These are phyloP conservation scores for Cebuella pygmaea DNA, from an alignment of 2,797 vertebrate genomes.

Conservation along the genomic window DNA sequence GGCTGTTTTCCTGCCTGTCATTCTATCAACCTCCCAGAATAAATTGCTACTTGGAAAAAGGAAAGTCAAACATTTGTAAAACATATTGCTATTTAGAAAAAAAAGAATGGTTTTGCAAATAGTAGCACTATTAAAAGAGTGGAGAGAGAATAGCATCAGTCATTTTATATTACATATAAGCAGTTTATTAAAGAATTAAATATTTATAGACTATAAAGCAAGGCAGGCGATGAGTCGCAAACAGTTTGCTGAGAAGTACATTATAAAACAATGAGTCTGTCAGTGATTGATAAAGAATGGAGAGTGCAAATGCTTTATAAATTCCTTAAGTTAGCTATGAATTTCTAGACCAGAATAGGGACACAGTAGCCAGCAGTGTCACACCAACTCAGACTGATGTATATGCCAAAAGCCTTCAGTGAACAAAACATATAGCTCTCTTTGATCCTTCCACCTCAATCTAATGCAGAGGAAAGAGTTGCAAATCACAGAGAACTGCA, in stretches of 20 bases:
- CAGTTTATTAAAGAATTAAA: constrained; percentile 90
- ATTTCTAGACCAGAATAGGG: constrained; percentile 76
- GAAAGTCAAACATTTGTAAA: constrained; percentile 84
- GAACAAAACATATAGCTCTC: constrained; percentile 37
- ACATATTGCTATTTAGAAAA: constrained; percentile 81
- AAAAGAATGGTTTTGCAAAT: constrained; percentile 86
- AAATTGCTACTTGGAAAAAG: constrained; percentile 81
- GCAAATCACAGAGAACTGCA: constrained; percentile 7
- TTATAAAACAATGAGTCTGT: constrained; percentile 86
- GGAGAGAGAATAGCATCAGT: constrained; percentile 82
- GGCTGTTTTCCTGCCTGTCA: constrained; percentile 73
- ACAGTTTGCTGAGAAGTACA: constrained; percentile 86
- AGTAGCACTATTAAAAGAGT: constrained; percentile 82
- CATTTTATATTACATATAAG: constrained; percentile 88
- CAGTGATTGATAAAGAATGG: constrained; percentile 85
- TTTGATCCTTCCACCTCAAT: constrained; percentile 18
- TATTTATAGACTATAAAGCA: constrained; percentile 88
- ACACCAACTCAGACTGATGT: not conserved
- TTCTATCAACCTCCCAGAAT: constrained; percentile 76
- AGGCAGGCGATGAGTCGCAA: constrained; percentile 85
- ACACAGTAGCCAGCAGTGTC: constrained; percentile 49
- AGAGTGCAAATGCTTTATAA: constrained; percentile 82
- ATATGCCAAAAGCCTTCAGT: constrained; percentile 45
- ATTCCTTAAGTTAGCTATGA: constrained; percentile 79
- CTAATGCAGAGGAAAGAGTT: constrained; percentile 17